These are phyloP conservation scores for Agrilus mali DNA, from an alignment of 2,888 invertebrate genomes.

Conservation along the genomic window DNA sequence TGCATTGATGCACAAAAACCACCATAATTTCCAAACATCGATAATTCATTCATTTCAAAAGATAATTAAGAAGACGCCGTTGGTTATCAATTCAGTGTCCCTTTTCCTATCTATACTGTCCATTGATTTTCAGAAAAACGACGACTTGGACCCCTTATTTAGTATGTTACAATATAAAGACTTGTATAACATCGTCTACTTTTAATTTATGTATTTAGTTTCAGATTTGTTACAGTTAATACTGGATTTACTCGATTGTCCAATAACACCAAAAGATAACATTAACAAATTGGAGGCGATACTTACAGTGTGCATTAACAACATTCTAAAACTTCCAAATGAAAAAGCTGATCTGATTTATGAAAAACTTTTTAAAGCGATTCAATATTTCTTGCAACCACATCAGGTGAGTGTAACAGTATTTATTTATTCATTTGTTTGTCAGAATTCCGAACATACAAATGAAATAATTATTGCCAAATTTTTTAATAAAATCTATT, in stretches of 20 bases:
- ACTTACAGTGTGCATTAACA: conserved; percentile 2
- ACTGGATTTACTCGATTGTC: conserved; percentile 5
- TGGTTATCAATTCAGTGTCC: not conserved
- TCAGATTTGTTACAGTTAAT: conserved; percentile 1
- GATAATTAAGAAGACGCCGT: not conserved
- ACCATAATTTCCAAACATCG: no score
- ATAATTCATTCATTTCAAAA: not conserved
- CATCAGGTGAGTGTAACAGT: conserved; percentile 5
- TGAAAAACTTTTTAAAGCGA: conserved; percentile 5
- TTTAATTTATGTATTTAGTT: not conserved
- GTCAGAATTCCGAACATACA: no score
- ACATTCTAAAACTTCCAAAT: conserved; percentile 1
- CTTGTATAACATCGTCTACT: no score
- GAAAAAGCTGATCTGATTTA: conserved; percentile 4
- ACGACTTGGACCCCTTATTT: no score
- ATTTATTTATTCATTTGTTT: no score
- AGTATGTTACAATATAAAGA: no score
- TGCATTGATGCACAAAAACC: no score
- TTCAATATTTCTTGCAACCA: conserved; percentile 6
- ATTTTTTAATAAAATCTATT: not conserved
- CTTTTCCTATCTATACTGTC: not conserved
- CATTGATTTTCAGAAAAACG: no score
- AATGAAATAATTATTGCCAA: not conserved
- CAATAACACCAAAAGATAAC: conserved; percentile 4
- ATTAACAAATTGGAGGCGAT: conserved; percentile 1